phyloP scores from a whole-genome alignment of 2,113 vertebrate species.

The Cranoglanis bouderius region DNA sequence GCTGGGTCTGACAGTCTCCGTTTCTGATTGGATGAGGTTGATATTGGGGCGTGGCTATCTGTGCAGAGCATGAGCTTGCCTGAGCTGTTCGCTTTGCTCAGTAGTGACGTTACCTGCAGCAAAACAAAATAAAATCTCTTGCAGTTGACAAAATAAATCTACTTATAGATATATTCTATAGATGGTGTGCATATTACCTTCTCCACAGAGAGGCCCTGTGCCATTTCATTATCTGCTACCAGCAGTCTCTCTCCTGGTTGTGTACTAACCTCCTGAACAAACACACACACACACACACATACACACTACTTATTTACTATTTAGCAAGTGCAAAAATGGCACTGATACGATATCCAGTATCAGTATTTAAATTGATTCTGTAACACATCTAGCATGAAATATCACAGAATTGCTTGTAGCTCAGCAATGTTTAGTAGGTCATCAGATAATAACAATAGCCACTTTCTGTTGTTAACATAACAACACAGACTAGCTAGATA shows the following conservation, averaged over 20 bases:
- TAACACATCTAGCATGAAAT: background rate
- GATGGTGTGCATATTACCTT: slow-evolving; percentile 72
- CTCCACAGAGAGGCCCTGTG: slow-evolving; percentile 80
- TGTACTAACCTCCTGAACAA: slow-evolving; percentile 79
- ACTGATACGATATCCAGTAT: background rate
- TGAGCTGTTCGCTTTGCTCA: slow-evolving; percentile 74
- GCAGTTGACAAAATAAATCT: background rate
- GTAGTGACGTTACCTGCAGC: slow-evolving; percentile 77
- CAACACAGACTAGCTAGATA: background rate
- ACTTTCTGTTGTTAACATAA: background rate
- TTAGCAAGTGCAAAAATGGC: background rate
- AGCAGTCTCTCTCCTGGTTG: slow-evolving; percentile 82
- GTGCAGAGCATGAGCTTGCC: slow-evolving; percentile 79
- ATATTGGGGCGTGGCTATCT: slow-evolving; percentile 58
- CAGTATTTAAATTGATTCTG: background rate
- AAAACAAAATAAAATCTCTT: background rate
- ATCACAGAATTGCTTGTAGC: background rate
- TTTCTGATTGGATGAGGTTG: slow-evolving; percentile 48
- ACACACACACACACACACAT: background rate
- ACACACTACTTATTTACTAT: background rate
- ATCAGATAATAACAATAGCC: background rate
- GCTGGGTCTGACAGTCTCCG: slow-evolving; percentile 57
- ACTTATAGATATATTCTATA: background rate
- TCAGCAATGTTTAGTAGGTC: background rate
- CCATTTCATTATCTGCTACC: slow-evolving; percentile 83